Evolutionary conservation across 2,888 invertebrate genomes (phyloP).

Genomic region (Lydus trimaculatus): DNA sequence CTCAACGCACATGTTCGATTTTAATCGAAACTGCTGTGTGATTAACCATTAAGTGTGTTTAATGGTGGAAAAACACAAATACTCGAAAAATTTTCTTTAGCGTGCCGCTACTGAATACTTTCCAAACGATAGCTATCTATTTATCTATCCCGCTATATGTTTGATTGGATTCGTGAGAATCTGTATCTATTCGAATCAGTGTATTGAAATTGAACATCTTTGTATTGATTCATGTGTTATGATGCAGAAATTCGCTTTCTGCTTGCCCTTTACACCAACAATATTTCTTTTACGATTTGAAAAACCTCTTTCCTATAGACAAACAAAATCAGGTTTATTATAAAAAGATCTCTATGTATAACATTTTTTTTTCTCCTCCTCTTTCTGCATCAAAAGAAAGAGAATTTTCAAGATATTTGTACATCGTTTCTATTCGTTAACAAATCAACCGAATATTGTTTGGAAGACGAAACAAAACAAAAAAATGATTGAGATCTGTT

Average conservation of each 20-base stretch:
- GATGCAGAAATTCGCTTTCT: constrained; percentile 32
- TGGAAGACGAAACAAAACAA: background rate
- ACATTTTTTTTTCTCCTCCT: background rate
- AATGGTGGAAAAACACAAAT: background rate
- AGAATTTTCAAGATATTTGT: background rate
- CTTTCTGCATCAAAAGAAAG: background rate
- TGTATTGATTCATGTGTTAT: constrained; percentile 26
- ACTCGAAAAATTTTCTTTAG: constrained; percentile 10
- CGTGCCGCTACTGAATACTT: constrained; percentile 24
- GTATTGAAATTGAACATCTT: constrained; percentile 17
- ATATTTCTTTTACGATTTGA: constrained; percentile 15
- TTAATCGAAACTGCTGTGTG: background rate
- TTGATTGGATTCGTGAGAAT: constrained; percentile 20
- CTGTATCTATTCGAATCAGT: background rate
- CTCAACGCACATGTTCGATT: background rate
- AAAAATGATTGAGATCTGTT: background rate
- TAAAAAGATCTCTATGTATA: constrained; percentile 7
- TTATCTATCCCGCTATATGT: constrained; percentile 14
- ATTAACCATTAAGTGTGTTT: background rate
- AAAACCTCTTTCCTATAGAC: constrained; percentile 14
- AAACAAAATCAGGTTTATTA: constrained; percentile 11
- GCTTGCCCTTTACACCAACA: constrained; percentile 27
- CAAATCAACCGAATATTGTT: background rate
- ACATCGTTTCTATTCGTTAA: background rate
- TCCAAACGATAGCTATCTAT: constrained; percentile 28